Base-by-base conservation (phyloP, 1,140 invertebrate genomes). In the Drosophila orosa region DNA sequence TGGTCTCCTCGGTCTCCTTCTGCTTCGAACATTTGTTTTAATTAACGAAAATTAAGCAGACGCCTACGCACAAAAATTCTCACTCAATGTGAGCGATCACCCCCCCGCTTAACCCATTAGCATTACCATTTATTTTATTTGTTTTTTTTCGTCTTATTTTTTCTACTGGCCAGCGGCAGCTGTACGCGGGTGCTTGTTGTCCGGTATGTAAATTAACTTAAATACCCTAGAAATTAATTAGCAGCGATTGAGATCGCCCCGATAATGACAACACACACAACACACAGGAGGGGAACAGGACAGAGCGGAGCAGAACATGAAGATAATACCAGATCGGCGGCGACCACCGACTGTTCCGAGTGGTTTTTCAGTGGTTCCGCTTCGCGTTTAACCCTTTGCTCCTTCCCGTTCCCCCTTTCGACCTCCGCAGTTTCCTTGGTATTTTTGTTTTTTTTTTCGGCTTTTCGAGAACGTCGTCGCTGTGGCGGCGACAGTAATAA, bases 181-280 rank as follows among this genome's bases (percentile, higher is more conserved):
- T 78, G 61, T 59, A 55, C 73, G 73, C 79, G 79, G 79, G 79
- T 81, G 82, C 82, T 74, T 78, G 74, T 83, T 87, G 82, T 59
- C 68, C 71, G 76, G 76, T 75, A 89, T 89, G 84, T 90, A 89
- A 89, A 89, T 89, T 84, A 89, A 84, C 84, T 89, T 84, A 90
- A 90, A 89, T 87, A 87, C 80, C 73, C 84, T 89, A 89, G 84
- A 87, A 87, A 87, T 87, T 87, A 87, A 87, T 87, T 87, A 87
- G 84, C 84, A 87, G 84, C 84, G 84, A 87, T 87, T 87, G 84
- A 87, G 84, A 87, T 87, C 84, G 61, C 48, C 47, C 68, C 66
- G 83, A 87, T 87, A 87, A 80, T 85, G 73, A 85, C 71, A 79
- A 77, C 63, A 60, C 62, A 76, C 48, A 62, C 29, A 37, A 42